phyloP scores from a whole-genome alignment of 2,888 invertebrate genomes.

The Amblyteles armatorius region DNA sequence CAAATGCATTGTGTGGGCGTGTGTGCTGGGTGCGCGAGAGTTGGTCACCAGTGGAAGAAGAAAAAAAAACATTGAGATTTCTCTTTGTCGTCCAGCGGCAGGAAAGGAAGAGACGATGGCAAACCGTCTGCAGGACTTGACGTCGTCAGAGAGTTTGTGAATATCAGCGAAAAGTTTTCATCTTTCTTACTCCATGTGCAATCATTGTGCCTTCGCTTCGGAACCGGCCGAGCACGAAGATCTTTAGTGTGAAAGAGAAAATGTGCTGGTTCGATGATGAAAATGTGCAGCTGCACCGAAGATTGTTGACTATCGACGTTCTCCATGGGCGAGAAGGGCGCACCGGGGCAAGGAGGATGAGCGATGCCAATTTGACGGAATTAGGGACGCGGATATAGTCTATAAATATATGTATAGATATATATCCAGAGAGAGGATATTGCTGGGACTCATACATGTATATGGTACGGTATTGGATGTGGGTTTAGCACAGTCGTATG shows the following conservation, averaged over 20 bases:
- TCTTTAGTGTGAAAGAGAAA: not conserved
- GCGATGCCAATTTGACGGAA: constrained; percentile 45
- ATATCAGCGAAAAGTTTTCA: not conserved
- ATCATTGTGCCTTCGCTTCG: not conserved
- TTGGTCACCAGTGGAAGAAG: not conserved
- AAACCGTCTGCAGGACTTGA: not conserved
- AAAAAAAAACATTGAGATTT: not conserved
- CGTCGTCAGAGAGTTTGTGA: not conserved
- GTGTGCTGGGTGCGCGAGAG: not conserved
- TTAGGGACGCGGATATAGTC: constrained; percentile 28
- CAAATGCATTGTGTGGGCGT: not conserved
- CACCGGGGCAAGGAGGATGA: not conserved
- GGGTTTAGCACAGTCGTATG: constrained; percentile 8
- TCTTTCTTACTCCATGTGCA: not conserved
- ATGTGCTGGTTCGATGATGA: not conserved
- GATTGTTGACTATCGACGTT: constrained; percentile 21
- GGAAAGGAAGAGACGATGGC: not conserved
- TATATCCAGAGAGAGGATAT: constrained; percentile 7
- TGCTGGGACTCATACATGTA: constrained; percentile 16
- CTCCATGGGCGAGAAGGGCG: not conserved
- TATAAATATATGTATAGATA: constrained; percentile 3
- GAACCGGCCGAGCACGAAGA: not conserved
- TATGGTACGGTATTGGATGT: constrained; percentile 19
- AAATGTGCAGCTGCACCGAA: constrained; percentile 13
- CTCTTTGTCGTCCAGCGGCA: not conserved